Conservation (phyloP, 2,797 vertebrate species). For the Sebastes flavidus region DNA sequence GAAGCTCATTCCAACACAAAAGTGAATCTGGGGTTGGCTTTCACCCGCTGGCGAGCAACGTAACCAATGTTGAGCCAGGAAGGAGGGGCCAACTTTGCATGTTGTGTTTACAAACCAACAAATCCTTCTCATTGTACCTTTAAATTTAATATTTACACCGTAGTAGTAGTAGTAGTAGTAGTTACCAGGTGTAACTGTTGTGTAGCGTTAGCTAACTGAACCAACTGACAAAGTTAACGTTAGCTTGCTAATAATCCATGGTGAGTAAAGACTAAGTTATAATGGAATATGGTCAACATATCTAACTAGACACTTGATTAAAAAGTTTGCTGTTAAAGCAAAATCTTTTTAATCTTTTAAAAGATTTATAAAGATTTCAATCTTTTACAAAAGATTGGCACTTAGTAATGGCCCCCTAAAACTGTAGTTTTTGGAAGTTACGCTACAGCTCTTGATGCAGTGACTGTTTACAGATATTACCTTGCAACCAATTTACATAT, state of each 20-base stretch:
- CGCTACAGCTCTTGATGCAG: neutral
- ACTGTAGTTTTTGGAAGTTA: neutral
- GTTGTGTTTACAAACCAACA: neutral
- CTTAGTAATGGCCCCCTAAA: neutral
- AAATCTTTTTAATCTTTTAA: too few relatives aligned
- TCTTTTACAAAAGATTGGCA: too few relatives aligned
- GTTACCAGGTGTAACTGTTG: neutral
- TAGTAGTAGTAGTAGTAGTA: neutral
- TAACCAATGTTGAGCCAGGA: rapidly evolving
- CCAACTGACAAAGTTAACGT: neutral
- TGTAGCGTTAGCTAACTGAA: neutral
- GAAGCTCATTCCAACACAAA: too few relatives aligned
- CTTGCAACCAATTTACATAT: neutral
- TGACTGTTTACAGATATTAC: neutral
- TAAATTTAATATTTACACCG: neutral
- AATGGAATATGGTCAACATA: neutral
- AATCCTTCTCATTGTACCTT: neutral
- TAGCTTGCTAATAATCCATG: neutral
- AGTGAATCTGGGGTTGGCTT: too few relatives aligned
- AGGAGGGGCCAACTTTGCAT: too few relatives aligned
- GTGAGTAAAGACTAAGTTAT: neutral
- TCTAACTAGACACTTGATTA: neutral
- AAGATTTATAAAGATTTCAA: too few relatives aligned
- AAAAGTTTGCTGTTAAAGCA: neutral
- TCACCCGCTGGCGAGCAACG: too few relatives aligned